Evolutionary conservation across 64 coral and sea anemone species (phyloP).

Genomic region (Platygyra sinensis): DNA sequence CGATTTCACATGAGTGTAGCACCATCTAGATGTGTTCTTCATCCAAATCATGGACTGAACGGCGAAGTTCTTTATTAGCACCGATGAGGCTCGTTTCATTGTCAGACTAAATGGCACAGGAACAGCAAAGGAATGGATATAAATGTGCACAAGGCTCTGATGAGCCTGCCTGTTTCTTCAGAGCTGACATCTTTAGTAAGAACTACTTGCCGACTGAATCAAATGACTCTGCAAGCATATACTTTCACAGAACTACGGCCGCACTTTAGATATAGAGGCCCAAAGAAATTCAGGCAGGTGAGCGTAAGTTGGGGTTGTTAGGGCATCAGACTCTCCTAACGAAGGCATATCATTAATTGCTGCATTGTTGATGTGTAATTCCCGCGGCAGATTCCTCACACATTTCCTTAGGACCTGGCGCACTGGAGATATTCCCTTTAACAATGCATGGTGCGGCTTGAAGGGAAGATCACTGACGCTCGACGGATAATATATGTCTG

Average conservation of each 20-base stretch:
- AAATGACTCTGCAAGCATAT: slow-evolving; percentile 45
- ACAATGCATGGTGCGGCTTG: background rate
- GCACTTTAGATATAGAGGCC: slow-evolving; percentile 44
- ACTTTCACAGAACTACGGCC: slow-evolving; percentile 10
- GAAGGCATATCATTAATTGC: slow-evolving; percentile 47
- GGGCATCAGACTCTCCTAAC: slow-evolving; percentile 30
- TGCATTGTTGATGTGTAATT: background rate
- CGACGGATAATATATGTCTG: background rate
- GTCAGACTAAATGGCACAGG: slow-evolving; percentile 35
- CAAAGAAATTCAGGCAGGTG: slow-evolving; percentile 52
- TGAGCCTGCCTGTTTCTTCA: slow-evolving; percentile 28
- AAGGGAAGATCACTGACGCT: slow-evolving; percentile 22
- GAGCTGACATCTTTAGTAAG: slow-evolving; percentile 59
- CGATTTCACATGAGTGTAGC: background rate
- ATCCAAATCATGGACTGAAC: slow-evolving; percentile 8
- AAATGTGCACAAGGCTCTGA: slow-evolving; percentile 28
- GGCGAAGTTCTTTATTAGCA: slow-evolving; percentile 29
- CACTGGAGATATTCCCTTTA: slow-evolving; percentile 13
- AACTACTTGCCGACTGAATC: slow-evolving; percentile 33
- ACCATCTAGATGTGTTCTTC: slow-evolving; percentile 16
- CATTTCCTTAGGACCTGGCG: background rate
- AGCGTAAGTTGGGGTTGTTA: slow-evolving; percentile 49
- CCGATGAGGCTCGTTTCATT: slow-evolving; percentile 45
- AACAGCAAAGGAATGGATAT: slow-evolving; percentile 14
- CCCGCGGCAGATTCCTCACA: slow-evolving; percentile 16